phyloP scores from a whole-genome alignment of 2,888 invertebrate species.

The Pollenia griseotomentosa region DNA sequence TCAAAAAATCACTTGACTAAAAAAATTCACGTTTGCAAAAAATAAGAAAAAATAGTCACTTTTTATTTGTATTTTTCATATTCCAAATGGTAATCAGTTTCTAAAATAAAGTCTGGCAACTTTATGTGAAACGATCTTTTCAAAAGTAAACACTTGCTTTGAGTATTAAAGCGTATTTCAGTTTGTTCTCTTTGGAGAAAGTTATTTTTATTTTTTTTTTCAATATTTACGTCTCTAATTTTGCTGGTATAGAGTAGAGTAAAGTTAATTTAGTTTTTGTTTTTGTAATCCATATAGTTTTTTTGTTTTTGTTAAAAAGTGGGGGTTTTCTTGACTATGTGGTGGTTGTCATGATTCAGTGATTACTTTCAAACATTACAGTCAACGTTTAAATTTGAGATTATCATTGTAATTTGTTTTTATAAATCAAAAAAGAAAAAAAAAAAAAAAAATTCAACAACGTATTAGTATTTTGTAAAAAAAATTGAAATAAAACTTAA shows the following conservation, averaged over 20 bases:
- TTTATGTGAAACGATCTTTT: constrained; percentile 25
- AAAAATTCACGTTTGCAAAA: neutral
- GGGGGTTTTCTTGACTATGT: constrained; percentile 65
- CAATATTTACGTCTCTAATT: constrained; percentile 19
- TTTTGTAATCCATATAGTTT: constrained; percentile 18
- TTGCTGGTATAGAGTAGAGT: constrained; percentile 22
- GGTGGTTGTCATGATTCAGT: constrained; percentile 71
- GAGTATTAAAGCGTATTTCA: neutral
- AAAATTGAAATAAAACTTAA: neutral
- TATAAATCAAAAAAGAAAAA: neutral
- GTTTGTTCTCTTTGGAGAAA: constrained; percentile 66
- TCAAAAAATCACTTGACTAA: too few species aligned
- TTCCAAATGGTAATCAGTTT: neutral
- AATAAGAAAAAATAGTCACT: too few species aligned
- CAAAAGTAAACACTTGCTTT: constrained; percentile 53
- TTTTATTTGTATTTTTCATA: neutral
- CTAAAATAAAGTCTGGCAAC: constrained; percentile 30
- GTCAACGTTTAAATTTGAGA: constrained; percentile 48
- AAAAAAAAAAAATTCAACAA: constrained; percentile 10
- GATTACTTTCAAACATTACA: constrained; percentile 69
- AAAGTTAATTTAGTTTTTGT: constrained; percentile 33
- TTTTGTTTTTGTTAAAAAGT: constrained; percentile 46
- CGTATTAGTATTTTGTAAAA: constrained; percentile 48
- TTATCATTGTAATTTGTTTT: neutral
- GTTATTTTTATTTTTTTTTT: constrained; percentile 54